These are phyloP conservation scores for Rostratula benghalensis DNA, from an alignment of 2,113 vertebrate species.

Conservation along the genomic window DNA sequence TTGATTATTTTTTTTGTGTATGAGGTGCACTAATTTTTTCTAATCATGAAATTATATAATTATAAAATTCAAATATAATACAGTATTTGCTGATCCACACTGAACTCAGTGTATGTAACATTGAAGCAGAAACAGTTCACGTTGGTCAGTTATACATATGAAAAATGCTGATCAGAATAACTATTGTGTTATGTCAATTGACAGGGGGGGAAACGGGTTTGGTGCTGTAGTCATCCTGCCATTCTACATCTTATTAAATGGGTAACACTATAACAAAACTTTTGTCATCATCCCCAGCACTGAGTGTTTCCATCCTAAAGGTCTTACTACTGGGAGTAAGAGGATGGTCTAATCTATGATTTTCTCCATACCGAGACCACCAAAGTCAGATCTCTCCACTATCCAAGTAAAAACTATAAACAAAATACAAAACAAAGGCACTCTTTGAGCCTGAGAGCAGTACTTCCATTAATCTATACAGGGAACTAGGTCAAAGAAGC, in stretches of 20 bases:
- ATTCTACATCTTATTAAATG: neutral
- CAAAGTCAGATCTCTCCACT: neutral
- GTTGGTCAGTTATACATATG: neutral
- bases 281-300: neutral
- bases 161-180: neutral
- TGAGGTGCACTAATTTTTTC: neutral
- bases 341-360: accelerated
- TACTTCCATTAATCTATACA: neutral
- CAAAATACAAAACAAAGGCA: conserved; percentile 19
- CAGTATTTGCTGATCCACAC: neutral
- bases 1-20: neutral
- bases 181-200: neutral
- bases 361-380: neutral
- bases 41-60: neutral
- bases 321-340: neutral
- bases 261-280: neutral
- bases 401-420: neutral
- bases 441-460: neutral
- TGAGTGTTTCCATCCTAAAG: neutral
- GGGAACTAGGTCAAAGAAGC: conserved; percentile 44
- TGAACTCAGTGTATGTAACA: neutral
- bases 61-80: neutral
- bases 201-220: accelerated
- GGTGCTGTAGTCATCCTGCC: neutral
- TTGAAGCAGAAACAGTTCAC: neutral